A percentile compares a stretch with the other conserved stretches of the same genome.
Evolutionary conservation across 2,888 invertebrate species (phyloP).

Genomic region (Polylopha cassiicola): DNA sequence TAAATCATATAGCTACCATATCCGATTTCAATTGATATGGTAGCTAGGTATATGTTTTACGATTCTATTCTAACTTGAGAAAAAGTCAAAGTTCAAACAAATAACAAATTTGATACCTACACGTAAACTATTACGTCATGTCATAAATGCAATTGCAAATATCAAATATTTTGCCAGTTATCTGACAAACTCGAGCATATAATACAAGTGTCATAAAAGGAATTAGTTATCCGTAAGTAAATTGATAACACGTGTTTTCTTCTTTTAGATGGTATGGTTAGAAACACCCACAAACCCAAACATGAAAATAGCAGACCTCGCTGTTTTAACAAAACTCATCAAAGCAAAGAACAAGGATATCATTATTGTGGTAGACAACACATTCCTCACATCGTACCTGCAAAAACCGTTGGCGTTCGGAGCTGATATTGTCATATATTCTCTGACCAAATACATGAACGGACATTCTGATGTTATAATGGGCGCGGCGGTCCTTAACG

Average conservation of each 20-base stretch:
- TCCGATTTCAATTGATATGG: too few species aligned
- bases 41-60: too few species aligned
- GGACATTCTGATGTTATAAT: constrained; percentile 98
- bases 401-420: constrained; percentile 94
- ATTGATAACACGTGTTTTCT: constrained; percentile 7
- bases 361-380: constrained; percentile 92
- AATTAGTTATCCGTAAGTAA: too few species aligned
- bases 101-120: too few species aligned
- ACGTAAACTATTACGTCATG: too few species aligned
- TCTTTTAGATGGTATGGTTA: constrained; percentile 89
- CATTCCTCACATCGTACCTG: constrained; percentile 93
- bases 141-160: too few species aligned
- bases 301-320: constrained; percentile 92
- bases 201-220: too few species aligned
- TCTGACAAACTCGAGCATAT: too few species aligned
- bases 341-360: constrained; percentile 75
- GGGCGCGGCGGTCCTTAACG: constrained; percentile 90
- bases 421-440: constrained; percentile 94
- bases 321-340: constrained; percentile 78
- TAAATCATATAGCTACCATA: too few species aligned
- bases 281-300: constrained; percentile 98
- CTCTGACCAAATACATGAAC: constrained; percentile 98
- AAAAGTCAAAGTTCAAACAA: too few species aligned
- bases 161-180: too few species aligned
- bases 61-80: too few species aligned